Evolutionary conservation across 1,140 invertebrate species (phyloP).

Genomic region (Pinna nobilis): DNA sequence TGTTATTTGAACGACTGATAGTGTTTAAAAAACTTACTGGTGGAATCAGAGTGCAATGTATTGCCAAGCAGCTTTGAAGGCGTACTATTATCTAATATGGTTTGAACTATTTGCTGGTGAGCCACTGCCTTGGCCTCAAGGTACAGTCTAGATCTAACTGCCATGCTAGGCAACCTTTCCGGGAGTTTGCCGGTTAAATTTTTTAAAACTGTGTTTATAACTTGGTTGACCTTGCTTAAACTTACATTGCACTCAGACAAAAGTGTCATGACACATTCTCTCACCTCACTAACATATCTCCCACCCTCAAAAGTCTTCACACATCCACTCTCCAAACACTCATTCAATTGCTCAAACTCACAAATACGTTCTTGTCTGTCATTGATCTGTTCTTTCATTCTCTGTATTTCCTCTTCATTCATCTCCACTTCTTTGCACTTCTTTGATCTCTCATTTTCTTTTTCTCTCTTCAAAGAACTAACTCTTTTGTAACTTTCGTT

Average conservation of each 20-base stretch:
- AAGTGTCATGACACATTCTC: constrained; percentile 14
- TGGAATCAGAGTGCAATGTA: constrained; percentile 27
- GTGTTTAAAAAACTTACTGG: constrained; percentile 27
- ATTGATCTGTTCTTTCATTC: neutral
- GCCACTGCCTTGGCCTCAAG: constrained; percentile 25
- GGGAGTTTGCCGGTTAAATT: constrained; percentile 25
- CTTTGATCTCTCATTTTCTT: too few species aligned
- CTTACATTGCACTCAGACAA: constrained; percentile 15
- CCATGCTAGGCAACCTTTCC: constrained; percentile 19
- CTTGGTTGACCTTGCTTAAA: constrained; percentile 13
- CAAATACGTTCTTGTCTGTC: constrained; percentile 3
- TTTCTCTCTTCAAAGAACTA: too few species aligned
- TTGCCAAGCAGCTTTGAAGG: constrained; percentile 4
- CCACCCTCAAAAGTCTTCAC: constrained; percentile 5
- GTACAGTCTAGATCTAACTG: constrained; percentile 7
- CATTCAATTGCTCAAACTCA: neutral
- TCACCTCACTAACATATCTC: constrained; percentile 14
- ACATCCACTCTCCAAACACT: neutral
- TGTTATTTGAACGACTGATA: constrained; percentile 26
- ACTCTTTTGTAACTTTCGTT: too few species aligned
- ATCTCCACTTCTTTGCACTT: neutral
- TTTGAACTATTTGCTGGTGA: constrained; percentile 10
- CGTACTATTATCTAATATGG: neutral
- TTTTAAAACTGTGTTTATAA: constrained; percentile 21
- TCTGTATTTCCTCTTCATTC: neutral